Base-by-base conservation (phyloP, 2,113 vertebrate genomes). In the Apistogramma diplotaenia region DNA sequence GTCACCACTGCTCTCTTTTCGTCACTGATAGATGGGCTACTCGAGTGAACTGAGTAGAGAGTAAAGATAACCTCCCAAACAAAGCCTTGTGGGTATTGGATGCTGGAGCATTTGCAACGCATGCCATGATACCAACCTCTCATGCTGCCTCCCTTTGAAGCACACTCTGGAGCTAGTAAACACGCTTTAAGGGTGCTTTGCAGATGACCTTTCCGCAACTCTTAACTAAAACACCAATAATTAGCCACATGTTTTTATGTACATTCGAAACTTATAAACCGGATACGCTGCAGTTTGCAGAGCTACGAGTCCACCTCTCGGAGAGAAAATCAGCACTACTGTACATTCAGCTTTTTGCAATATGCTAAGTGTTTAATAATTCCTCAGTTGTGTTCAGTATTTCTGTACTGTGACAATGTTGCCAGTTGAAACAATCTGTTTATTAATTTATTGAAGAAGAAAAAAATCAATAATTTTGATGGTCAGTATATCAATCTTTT, bases 21-120 rank as follows among this genome's bases (percentile, higher is more conserved):
- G 31, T 86, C 78, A 43, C 88, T 88, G 86, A 89, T 76, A 92
- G 87, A 91, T 83, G 65, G 82, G 76, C 82, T 74, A 80, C 89
- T 86, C n/a, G 49, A 83, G 76, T 85, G 78, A 91, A 89, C 70
- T 55, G 83, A 90, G 79, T 74, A 84, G 62, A 77, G 84, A 62
- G 78, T 8, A 60, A 73, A 86, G 85, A 90, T 86, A 88, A 90
- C 87, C 87, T 82, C 82, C 1, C 49, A 85, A 90, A 88, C 85
- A 89, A 92, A 91, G 79, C 84, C 78, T 84, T 76, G 53, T 73
- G 87, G 70, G 70, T 83, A 86, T 11, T 78, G 78, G 81, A 73
- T 78, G 80, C 65, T 61, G 57, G 74, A 86, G 71, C 27, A 37
- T 75, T 89, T 74, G 71, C 77, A 70, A 83, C 56, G 29, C 79